phyloP scores from a whole-genome alignment of 2,888 invertebrate genomes.

The Eilema depressum region DNA sequence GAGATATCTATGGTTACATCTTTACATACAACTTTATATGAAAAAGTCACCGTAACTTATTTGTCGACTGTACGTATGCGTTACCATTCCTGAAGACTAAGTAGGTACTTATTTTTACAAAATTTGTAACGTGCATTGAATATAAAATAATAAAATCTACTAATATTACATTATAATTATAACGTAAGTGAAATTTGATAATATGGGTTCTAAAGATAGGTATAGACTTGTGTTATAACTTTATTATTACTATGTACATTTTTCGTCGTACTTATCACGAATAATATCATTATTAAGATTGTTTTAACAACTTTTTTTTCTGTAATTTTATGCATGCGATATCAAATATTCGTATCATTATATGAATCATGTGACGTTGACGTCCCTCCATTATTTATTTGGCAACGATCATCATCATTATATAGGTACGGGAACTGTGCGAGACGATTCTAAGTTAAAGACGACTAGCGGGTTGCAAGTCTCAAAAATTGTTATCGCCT shows the following conservation, averaged over 20 bases:
- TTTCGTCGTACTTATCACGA: not conserved
- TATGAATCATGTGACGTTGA: constrained; percentile 65
- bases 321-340: constrained; percentile 50
- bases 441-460: constrained; percentile 36
- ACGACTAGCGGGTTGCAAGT: constrained; percentile 27
- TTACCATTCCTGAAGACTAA: too few species aligned
- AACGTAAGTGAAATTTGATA: too few species aligned
- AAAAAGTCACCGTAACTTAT: too few species aligned
- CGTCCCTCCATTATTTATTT: constrained; percentile 76
- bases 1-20: too few species aligned
- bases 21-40: too few species aligned
- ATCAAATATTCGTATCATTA: constrained; percentile 72
- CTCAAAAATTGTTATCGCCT: not conserved
- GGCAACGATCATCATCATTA: constrained; percentile 77
- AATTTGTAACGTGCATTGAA: too few species aligned
- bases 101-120: too few species aligned
- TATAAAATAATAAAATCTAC: too few species aligned
- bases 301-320: constrained; percentile 29
- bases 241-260: not conserved
- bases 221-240: not conserved
- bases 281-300: constrained; percentile 1
- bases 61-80: too few species aligned
- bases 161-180: too few species aligned
- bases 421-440: constrained; percentile 52
- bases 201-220: too few species aligned